Evolutionary conservation across 2,888 invertebrate genomes (phyloP), one percentile per base, ranked within the genome.

Genomic region (Cataglyphis altisquamis): DNA sequence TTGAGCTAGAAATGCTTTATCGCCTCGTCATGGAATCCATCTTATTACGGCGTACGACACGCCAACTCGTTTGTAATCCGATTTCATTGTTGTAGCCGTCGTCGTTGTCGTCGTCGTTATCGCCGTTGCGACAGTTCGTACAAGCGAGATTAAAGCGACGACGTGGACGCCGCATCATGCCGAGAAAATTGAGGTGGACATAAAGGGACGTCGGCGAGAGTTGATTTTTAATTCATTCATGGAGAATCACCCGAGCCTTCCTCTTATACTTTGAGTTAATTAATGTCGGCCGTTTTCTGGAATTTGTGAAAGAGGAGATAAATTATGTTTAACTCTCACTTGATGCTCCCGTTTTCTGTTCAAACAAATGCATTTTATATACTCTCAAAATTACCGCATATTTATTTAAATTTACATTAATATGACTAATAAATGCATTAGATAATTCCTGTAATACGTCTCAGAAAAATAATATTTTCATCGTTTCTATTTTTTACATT

Each of bases 61-160:
- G 90, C 72, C 85, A 80, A 83, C 87, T 85, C 82, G 88, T 88
- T 80, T 82, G 74, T 91, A 91, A 92, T 91, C 91, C 90, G 88
- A 91, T 91, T 87, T 85, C 89, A 87, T 87, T 90, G 91, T 92
- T 90, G 91, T 89, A 88, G 55, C 36, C 68, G 21, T 25, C 66
- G 66, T 41, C 45, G 39, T 18, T 18, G 73, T 21, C 48, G 62
- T 21, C 21, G 74, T 21, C 36, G 36, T 36, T 36, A 39, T 57
- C 67, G 29, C 5, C 55, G 55, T 67, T 15, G 25, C 25, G 15
- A 86, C 86, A 85, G 87, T 89, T 89, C 87, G 80, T 83, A 84
- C 88, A 89, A 82, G 78, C 87, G 87, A 90, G 91, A 91, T 91
- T 90, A 91, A 90, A 89, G 70, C 72, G 74, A 74, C 68, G 70